Evolutionary conservation across 2,113 vertebrate genomes (phyloP), one percentile per base, ranked within the genome.

Genomic region (Halichoeres trimaculatus): DNA sequence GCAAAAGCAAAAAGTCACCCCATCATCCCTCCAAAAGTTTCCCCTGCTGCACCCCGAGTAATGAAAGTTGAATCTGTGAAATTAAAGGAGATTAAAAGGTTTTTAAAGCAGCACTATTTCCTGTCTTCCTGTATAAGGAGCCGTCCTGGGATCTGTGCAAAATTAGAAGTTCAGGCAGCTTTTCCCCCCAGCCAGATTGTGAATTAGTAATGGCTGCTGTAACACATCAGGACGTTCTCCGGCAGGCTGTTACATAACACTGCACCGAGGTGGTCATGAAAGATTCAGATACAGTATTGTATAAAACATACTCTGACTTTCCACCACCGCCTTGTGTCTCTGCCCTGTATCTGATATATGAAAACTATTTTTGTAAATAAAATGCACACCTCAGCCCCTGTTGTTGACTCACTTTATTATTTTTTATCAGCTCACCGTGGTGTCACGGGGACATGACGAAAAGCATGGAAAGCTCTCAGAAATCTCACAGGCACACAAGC

Each of bases 201-300:
- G 61, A 88, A 90, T 90, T 82, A 90, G 63, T 88, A 57, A 88
- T 79, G 57, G 55, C 68, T 69, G 60, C 81, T 78, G 76, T 77
- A 81, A 81, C 58, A 78, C 83, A 79, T 77, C 83, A 58, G 63
- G 61, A 60, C 56, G 35, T 64, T 71, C 63, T 53, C 70, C 65
- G 53, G 67, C 41, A 48, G 72, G 53, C 72, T 55, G 74, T 90
- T 90, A 78, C 65, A 58, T 75, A 91, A 91, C 80, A 38, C 71
- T 54, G 68, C 54, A 19, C 73, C 8, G 56, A 43, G 80, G 66
- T 34, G 59, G 59, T 50, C 81, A 88, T 90, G 67, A 90, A 90
- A 90, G 35, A 90, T 91, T 89, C 69, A 91, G 62, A 66, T 23
- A 38, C 43, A 59, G 35, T 69, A 56, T 38, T 26, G 0, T 30